A percentile compares a stretch with the other conserved stretches of the same genome.
phyloP scores from a whole-genome alignment of 2,797 vertebrate genomes.

The Lithobates sylvaticus region DNA sequence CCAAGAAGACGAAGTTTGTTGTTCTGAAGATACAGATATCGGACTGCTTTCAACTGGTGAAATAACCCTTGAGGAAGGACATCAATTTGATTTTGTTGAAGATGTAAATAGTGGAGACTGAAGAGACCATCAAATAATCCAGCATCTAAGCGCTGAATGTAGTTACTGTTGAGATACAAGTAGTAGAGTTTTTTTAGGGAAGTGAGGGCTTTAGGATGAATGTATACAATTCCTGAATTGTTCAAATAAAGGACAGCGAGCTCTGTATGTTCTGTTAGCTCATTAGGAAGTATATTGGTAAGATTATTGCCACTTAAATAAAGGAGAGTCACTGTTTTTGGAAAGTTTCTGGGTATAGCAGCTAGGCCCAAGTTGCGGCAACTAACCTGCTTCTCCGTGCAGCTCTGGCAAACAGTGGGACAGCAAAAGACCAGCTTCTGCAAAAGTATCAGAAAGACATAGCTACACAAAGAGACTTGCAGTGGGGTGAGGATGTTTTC shows the following conservation, averaged over 20 bases:
- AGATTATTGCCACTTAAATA: slow-evolving; percentile 76
- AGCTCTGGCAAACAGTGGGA: slow-evolving; percentile 73
- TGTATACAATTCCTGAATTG: slow-evolving; percentile 69
- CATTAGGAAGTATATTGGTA: slow-evolving; percentile 66
- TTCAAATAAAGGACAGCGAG: slow-evolving; percentile 73
- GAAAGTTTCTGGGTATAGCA: slow-evolving; percentile 69
- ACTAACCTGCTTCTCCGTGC: slow-evolving; percentile 72
- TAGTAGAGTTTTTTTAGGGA: slow-evolving; percentile 69
- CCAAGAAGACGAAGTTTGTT: slow-evolving; percentile 70
- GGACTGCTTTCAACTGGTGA: slow-evolving; percentile 72
- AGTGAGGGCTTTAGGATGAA: slow-evolving; percentile 73
- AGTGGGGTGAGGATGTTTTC: slow-evolving; percentile 67
- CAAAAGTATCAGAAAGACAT: slow-evolving; percentile 71
- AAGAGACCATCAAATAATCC: slow-evolving; percentile 74
- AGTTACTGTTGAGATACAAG: slow-evolving; percentile 75
- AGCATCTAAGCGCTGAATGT: slow-evolving; percentile 72
- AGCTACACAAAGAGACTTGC: slow-evolving; percentile 65
- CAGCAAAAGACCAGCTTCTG: slow-evolving; percentile 71
- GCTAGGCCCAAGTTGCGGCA: slow-evolving; percentile 72
- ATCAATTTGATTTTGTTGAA: slow-evolving; percentile 74
- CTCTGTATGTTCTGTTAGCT: slow-evolving; percentile 69
- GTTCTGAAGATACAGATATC: slow-evolving; percentile 71
- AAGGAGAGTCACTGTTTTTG: slow-evolving; percentile 68
- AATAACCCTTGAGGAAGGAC: slow-evolving; percentile 75
- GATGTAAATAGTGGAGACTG: slow-evolving; percentile 70